These are phyloP conservation scores for Triplophysa tibetana DNA, from an alignment of 2,113 vertebrate species.

Conservation along the genomic window DNA sequence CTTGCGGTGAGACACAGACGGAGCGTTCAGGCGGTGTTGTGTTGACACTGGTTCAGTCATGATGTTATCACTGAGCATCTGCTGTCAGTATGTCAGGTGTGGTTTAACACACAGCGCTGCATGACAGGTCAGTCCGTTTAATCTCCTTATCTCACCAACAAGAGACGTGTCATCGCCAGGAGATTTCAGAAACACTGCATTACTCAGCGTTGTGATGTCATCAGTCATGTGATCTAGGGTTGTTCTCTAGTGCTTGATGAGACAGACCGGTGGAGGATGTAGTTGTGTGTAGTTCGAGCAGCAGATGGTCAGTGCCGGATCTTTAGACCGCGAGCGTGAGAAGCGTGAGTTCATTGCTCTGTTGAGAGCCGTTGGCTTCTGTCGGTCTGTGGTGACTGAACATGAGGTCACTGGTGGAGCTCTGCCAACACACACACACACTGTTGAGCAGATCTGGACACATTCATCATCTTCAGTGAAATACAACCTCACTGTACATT, in stretches of 20 bases:
- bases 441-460: constrained; percentile 62
- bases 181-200: constrained; percentile 18
- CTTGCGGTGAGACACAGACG: no score
- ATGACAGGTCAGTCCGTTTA: constrained; percentile 51
- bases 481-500: constrained; percentile 30
- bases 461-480: constrained; percentile 49
- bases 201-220: background rate
- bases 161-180: background rate
- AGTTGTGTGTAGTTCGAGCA: background rate
- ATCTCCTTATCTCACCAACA: constrained; percentile 43
- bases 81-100: background rate
- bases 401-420: constrained; percentile 67
- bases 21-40: no score
- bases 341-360: constrained; percentile 10
- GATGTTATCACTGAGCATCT: constrained; percentile 1
- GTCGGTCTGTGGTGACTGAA: constrained; percentile 48
- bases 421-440: constrained; percentile 67
- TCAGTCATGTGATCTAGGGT: background rate
- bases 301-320: constrained; percentile 16
- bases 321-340: background rate
- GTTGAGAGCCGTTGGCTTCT: constrained; percentile 16
- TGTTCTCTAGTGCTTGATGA: background rate
- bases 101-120: background rate
- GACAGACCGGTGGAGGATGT: background rate
- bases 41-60: background rate